phyloP scores from a whole-genome alignment of 2,797 vertebrate species.

The Gallinago solitaria region DNA sequence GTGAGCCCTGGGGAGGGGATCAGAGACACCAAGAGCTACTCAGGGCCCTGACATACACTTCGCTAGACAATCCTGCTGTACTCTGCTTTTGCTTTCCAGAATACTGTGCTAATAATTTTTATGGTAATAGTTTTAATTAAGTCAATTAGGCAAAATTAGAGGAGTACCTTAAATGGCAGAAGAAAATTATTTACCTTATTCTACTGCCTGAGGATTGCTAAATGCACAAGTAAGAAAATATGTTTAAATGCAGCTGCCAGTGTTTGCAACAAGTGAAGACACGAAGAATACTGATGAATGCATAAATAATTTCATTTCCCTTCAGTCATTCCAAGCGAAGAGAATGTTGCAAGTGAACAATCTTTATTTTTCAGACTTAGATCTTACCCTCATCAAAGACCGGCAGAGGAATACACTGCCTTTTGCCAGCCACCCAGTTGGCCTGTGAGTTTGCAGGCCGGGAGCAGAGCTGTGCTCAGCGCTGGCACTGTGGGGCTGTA shows the following conservation, averaged over 20 bases:
- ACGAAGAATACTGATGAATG: slow-evolving; percentile 31
- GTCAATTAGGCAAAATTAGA: slow-evolving; percentile 71
- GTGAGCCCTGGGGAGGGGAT: neutral
- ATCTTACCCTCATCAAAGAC: neutral
- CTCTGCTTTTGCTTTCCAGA: slow-evolving; percentile 41
- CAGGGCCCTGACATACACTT: neutral
- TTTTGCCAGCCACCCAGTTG: neutral
- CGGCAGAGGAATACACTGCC: neutral
- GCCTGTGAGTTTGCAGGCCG: neutral
- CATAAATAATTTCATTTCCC: slow-evolving; percentile 51
- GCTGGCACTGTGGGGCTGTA: neutral
- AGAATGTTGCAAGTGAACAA: neutral
- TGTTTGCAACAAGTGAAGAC: slow-evolving; percentile 14
- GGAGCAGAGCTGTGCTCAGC: neutral
- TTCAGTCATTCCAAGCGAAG: neutral
- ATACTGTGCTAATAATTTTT: slow-evolving; percentile 45
- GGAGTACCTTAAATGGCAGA: slow-evolving; percentile 49
- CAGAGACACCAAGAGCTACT: neutral
- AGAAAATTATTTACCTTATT: slow-evolving; percentile 62
- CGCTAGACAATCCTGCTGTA: neutral
- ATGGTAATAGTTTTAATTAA: slow-evolving; percentile 36
- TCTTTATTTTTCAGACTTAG: neutral
- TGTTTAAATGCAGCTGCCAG: slow-evolving; percentile 7
- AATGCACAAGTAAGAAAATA: slow-evolving; percentile 35
- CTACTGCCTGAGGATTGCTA: slow-evolving; percentile 29